Evolutionary conservation across 2,113 vertebrate species (phyloP).

Genomic region (Oreochromis niloticus): DNA sequence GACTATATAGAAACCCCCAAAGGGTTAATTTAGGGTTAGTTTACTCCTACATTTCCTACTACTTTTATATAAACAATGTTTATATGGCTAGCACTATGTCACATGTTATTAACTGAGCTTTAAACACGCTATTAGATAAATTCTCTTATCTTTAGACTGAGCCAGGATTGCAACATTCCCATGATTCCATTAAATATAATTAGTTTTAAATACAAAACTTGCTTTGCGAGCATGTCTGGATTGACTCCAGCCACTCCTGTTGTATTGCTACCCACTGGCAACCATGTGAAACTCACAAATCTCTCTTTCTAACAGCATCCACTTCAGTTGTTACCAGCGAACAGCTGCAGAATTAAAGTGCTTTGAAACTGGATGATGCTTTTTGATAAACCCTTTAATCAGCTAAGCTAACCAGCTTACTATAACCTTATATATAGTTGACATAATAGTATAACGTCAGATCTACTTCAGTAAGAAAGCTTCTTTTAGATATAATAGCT

Average conservation of each 20-base stretch:
- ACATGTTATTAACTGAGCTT: not conserved
- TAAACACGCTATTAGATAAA: fast-evolving
- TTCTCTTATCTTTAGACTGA: not conserved
- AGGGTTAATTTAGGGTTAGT: not conserved
- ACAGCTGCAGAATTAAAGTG: not conserved
- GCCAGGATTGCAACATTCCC: not conserved
- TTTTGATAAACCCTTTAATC: not conserved
- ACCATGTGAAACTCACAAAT: not conserved
- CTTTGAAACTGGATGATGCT: fast-evolving
- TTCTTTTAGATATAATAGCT: not conserved
- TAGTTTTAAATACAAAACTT: not conserved
- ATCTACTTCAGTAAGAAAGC: not conserved
- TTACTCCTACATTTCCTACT: not conserved
- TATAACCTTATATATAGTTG: not conserved
- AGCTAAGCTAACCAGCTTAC: not conserved
- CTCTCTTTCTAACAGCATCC: not conserved
- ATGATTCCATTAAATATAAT: not conserved
- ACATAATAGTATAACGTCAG: not conserved
- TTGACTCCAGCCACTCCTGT: not conserved
- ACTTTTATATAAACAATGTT: not conserved
- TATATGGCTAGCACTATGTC: not conserved
- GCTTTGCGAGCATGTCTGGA: not conserved
- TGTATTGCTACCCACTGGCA: not conserved
- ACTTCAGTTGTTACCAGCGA: not conserved
- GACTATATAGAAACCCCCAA: not conserved